Conservation (phyloP, 2,797 vertebrate genomes). For the Molossus alvarezi region DNA sequence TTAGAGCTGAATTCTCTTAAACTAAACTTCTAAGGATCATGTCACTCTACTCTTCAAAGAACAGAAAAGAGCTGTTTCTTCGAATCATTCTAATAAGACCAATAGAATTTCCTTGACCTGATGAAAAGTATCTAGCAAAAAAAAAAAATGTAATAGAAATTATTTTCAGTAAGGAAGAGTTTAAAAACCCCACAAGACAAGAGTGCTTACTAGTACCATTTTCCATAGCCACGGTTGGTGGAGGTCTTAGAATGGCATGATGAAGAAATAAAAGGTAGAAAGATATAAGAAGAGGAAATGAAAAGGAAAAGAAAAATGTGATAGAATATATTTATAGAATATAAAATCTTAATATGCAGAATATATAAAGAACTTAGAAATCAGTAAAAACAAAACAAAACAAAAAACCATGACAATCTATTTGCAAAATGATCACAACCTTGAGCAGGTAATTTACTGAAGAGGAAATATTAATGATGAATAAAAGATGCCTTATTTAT, state of each 20-base stretch:
- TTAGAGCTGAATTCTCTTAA: slow-evolving; percentile 32
- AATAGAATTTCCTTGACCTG: background rate
- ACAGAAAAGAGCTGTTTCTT: background rate
- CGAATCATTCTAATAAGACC: slow-evolving; percentile 4
- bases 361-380: background rate
- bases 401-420: background rate
- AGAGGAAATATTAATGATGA: background rate
- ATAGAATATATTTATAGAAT: background rate
- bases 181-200: background rate
- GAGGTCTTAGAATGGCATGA: background rate
- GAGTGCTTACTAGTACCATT: background rate
- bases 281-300: background rate
- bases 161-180: background rate
- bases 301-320: slow-evolving; percentile 14
- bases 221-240: background rate
- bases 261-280: background rate
- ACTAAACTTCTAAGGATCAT: background rate
- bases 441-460: background rate
- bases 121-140: background rate
- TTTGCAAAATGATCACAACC: background rate
- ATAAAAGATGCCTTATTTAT: background rate
- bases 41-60: background rate
- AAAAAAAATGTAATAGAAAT: background rate
- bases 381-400: background rate
- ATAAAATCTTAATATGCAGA: background rate